Evolutionary conservation across 1,140 invertebrate species (phyloP).

Genomic region (Bombus breviceps): DNA sequence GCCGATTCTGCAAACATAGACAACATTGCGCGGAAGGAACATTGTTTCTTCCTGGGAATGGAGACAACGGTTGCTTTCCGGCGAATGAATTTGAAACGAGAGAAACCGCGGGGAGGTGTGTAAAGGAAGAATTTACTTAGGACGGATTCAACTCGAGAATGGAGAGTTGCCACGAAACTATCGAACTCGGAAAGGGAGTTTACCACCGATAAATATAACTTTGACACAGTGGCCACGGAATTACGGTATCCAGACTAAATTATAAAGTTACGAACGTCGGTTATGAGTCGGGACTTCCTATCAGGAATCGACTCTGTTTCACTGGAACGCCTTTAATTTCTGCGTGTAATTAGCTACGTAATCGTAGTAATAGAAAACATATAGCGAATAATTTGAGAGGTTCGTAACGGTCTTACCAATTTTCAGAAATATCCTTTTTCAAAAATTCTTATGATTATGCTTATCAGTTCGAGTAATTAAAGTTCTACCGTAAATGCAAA

Average conservation of each 20-base stretch:
- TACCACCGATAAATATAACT: constrained; percentile 49
- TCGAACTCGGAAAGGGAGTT: constrained; percentile 36
- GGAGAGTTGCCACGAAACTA: constrained; percentile 32
- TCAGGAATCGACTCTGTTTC: neutral
- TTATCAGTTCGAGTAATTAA: too few species aligned
- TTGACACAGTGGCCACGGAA: neutral
- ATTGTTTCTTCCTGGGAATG: neutral
- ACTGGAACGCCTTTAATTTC: neutral
- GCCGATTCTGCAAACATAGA: neutral
- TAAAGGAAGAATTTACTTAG: constrained; percentile 2
- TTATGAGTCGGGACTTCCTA: constrained; percentile 27
- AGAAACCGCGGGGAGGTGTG: neutral
- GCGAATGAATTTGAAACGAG: neutral
- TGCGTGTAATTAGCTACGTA: neutral
- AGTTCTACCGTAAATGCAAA: too few species aligned
- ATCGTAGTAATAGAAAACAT: neutral
- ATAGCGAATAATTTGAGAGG: neutral
- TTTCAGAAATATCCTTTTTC: too few species aligned
- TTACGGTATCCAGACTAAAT: neutral
- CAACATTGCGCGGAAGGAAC: neutral
- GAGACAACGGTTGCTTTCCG: constrained; percentile 1
- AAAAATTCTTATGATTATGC: too few species aligned
- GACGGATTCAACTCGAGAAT: neutral
- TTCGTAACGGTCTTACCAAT: neutral
- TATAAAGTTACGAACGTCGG: constrained; percentile 3